Evolutionary conservation across 1,140 invertebrate species (phyloP).

Genomic region (Bombus turneri): DNA sequence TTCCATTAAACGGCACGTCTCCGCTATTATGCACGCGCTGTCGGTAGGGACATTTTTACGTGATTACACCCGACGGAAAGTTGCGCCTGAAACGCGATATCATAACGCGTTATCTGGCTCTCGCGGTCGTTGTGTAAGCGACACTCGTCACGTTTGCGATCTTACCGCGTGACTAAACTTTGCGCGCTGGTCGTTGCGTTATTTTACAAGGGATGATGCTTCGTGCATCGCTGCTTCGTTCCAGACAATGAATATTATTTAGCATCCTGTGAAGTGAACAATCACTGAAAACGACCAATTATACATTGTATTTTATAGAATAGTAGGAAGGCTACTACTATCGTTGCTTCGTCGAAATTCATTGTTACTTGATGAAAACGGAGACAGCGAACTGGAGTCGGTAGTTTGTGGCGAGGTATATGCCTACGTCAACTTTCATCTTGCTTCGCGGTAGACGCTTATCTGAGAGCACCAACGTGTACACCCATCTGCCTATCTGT

Average conservation of each 20-base stretch:
- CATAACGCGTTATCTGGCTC: constrained; percentile 29
- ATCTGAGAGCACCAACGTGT: constrained; percentile 67
- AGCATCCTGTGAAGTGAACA: no score
- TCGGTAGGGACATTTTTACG: constrained; percentile 17
- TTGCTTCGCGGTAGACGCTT: constrained; percentile 32
- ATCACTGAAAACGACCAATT: no score
- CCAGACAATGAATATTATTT: neutral
- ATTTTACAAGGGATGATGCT: neutral
- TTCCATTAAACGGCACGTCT: constrained; percentile 41
- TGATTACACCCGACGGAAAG: constrained; percentile 8
- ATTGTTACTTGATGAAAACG: constrained; percentile 19
- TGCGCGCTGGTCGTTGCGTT: neutral
- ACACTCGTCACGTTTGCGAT: neutral
- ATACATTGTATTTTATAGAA: no score
- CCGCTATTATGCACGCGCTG: constrained; percentile 17
- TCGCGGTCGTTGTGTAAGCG: neutral
- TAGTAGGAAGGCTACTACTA: neutral
- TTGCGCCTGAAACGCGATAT: constrained; percentile 14
- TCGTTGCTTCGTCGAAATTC: neutral
- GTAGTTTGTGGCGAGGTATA: neutral
- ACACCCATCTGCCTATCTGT: constrained; percentile 66
- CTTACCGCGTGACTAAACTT: neutral
- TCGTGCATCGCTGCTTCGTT: no score
- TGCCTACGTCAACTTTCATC: constrained; percentile 53
- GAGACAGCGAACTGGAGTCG: neutral